Percentiles rank a stretch among this genome's conserved stretches.
These are phyloP conservation scores for Matsumyia berberina DNA, from an alignment of 2,888 invertebrate species.

Conservation along the genomic window DNA sequence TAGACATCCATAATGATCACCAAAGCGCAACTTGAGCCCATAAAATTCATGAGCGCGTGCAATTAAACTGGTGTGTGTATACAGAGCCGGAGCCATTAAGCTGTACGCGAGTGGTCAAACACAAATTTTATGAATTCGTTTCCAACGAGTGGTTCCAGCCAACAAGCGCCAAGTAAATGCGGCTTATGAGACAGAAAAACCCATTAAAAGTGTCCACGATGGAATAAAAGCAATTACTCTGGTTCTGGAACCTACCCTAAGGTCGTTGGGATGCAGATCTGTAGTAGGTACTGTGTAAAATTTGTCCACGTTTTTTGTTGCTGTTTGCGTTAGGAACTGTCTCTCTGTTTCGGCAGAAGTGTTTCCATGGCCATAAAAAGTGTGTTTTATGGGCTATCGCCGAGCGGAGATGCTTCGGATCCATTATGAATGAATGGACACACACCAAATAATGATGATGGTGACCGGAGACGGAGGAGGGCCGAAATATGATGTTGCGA, in stretches of 20 bases:
- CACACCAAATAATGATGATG: neutral
- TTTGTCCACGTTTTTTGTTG: neutral
- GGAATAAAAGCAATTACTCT: constrained; percentile 68
- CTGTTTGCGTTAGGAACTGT: constrained; percentile 12
- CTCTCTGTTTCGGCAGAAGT: constrained; percentile 56
- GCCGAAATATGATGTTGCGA: constrained; percentile 64
- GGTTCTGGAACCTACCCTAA: constrained; percentile 67
- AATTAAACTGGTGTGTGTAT: constrained; percentile 48
- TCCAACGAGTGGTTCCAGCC: constrained; percentile 43
- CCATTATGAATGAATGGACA: constrained; percentile 49
- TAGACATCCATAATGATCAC: constrained; percentile 62
- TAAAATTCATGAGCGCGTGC: constrained; percentile 43
- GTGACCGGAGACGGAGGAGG: constrained; percentile 5
- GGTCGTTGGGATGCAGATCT: constrained; percentile 47
- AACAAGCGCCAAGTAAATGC: constrained; percentile 42
- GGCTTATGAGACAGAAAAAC: constrained; percentile 64
- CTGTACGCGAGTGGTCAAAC: constrained; percentile 38
- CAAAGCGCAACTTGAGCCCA: constrained; percentile 52
- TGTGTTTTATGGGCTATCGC: constrained; percentile 55
- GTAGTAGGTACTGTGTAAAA: constrained; percentile 24
- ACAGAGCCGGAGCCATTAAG: constrained; percentile 39
- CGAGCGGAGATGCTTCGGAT: constrained; percentile 35
- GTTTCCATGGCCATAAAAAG: constrained; percentile 56
- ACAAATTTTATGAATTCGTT: constrained; percentile 41
- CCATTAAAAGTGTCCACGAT: constrained; percentile 69